A percentile compares a stretch with the other conserved stretches of the same genome.
Conservation (phyloP, 35 echinoderm and acorn worm species). For the Ophiothrix spiculata region DNA sequence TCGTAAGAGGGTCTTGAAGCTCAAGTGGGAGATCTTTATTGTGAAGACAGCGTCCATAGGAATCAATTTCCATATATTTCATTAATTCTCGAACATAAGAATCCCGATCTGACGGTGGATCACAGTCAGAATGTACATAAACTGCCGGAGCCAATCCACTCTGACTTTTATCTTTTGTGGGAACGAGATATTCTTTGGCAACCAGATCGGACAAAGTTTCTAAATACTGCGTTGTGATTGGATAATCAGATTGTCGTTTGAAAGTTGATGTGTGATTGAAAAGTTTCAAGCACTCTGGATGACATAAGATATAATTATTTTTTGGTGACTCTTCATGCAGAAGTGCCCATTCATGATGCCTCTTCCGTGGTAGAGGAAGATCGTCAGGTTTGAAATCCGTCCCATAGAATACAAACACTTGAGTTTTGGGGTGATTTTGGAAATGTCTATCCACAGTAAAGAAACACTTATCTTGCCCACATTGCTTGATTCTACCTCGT, state of each 20-base stretch:
- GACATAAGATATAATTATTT: slow-evolving; percentile 90
- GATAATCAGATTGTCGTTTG: slow-evolving; percentile 75
- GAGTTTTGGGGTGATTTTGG: slow-evolving; percentile 71
- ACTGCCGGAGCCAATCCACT: slow-evolving; percentile 53
- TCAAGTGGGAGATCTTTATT: slow-evolving; percentile 78
- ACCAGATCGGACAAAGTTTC: slow-evolving; percentile 51
- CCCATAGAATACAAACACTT: slow-evolving; percentile 92
- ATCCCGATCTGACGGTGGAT: slow-evolving; percentile 93
- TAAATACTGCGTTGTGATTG: slow-evolving; percentile 92
- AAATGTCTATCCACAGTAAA: slow-evolving; percentile 84
- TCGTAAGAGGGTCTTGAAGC: slow-evolving; percentile 56
- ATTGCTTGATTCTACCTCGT: slow-evolving; percentile 67
- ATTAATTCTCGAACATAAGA: slow-evolving; percentile 79
- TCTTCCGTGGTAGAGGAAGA: slow-evolving; percentile 70
- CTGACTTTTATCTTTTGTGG: slow-evolving; percentile 48
- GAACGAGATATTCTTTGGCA: slow-evolving; percentile 45
- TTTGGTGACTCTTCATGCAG: slow-evolving; percentile 99
- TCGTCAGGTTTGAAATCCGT: slow-evolving; percentile 76
- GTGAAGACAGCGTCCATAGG: slow-evolving; percentile 82
- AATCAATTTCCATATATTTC: slow-evolving; percentile 83
- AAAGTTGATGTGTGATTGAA: slow-evolving; percentile 97
- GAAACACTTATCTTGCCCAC: slow-evolving; percentile 68
- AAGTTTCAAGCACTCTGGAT: slow-evolving; percentile 73
- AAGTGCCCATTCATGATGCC: slow-evolving; percentile 81
- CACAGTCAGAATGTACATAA: slow-evolving; percentile 87